These are phyloP conservation scores for Perodicticus potto DNA, from an alignment of 2,797 vertebrate species.

Conservation along the genomic window DNA sequence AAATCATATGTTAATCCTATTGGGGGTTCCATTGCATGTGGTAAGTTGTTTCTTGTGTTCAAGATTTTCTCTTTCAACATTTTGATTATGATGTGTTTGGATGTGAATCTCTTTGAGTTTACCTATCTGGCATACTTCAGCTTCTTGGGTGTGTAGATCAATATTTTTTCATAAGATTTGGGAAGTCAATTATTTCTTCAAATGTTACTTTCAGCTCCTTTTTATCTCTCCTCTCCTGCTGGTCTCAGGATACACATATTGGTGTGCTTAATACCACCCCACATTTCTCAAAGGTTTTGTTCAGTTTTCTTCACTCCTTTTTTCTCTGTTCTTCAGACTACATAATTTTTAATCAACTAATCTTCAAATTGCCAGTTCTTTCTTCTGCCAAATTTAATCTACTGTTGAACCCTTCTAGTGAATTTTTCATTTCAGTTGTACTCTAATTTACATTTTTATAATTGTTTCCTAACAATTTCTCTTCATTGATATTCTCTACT, in stretches of 20 bases:
- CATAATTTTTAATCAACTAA: background rate
- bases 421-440: conserved; percentile 20
- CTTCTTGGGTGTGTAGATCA: background rate
- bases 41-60: background rate
- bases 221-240: background rate
- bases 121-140: background rate
- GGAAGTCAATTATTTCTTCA: conserved; percentile 16
- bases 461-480: background rate
- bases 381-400: conserved; percentile 25
- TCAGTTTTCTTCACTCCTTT: background rate
- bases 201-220: background rate
- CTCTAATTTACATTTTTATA: background rate
- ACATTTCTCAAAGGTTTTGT: background rate
- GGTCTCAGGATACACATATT: background rate
- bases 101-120: background rate
- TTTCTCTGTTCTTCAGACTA: background rate
- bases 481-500: background rate
- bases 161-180: conserved; percentile 9
- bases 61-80: conserved; percentile 33
- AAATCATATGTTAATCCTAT: background rate
- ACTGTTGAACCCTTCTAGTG: background rate
- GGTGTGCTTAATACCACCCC: background rate
- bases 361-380: background rate
- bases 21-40: background rate
- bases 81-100: background rate